Evolutionary conservation across 2,888 invertebrate species (phyloP).

Genomic region (Tetranychus piercei): DNA sequence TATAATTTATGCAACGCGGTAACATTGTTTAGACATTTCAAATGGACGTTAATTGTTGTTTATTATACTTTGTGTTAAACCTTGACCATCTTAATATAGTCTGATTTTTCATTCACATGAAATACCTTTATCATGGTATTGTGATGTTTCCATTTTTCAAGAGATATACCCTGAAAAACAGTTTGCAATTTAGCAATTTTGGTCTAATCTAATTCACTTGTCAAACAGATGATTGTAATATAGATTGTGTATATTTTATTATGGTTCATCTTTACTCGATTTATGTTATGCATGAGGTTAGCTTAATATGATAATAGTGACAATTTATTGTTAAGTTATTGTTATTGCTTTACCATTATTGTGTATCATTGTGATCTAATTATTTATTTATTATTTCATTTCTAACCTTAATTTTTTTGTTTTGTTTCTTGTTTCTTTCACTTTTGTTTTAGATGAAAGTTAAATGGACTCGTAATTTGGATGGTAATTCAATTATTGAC

Average conservation of each 20-base stretch:
- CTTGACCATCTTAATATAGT: too few species aligned
- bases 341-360: background rate
- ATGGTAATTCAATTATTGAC: background rate
- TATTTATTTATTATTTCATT: background rate
- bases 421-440: background rate
- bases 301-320: background rate
- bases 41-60: too few species aligned
- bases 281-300: background rate
- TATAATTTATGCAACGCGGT: too few species aligned
- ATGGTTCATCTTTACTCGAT: background rate
- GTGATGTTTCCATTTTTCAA: too few species aligned
- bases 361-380: background rate
- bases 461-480: constrained; percentile 9
- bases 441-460: constrained; percentile 7
- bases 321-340: background rate
- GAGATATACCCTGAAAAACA: too few species aligned
- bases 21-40: too few species aligned
- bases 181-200: too few species aligned
- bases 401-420: background rate
- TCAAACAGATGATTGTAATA: too few species aligned
- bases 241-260: background rate
- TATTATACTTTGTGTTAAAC: too few species aligned
- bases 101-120: too few species aligned
- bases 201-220: too few species aligned
- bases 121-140: too few species aligned